Evolutionary conservation across 2,113 vertebrate genomes (phyloP).

Genomic region (Labrus mixtus): DNA sequence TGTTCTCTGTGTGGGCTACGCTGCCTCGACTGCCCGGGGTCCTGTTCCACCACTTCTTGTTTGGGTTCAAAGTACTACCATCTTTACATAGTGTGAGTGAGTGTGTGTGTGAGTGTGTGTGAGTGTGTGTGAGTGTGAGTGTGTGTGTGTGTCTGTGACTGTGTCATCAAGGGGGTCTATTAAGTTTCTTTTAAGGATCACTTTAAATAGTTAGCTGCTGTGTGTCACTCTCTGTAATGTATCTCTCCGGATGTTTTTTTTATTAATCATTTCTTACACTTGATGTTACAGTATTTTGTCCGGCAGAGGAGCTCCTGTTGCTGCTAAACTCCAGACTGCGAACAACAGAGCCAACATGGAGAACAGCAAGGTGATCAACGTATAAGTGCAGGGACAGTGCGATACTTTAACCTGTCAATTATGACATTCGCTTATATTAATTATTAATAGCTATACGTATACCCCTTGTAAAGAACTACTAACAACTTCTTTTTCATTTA

Average conservation of each 20-base stretch:
- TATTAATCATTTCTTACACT: background rate
- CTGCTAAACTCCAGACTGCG: background rate
- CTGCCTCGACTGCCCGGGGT: slow-evolving; percentile 47
- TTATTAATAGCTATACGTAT: too few relatives aligned
- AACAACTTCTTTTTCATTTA: too few relatives aligned
- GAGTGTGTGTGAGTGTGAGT: background rate
- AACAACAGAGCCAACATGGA: slow-evolving; percentile 72
- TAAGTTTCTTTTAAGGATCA: slow-evolving; percentile 53
- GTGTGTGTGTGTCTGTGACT: slow-evolving; percentile 11
- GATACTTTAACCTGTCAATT: too few relatives aligned
- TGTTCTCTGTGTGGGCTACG: slow-evolving; percentile 61
- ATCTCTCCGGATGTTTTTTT: slow-evolving; percentile 21
- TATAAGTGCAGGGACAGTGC: background rate
- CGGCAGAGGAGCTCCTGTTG: slow-evolving; percentile 24
- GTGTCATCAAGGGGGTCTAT: slow-evolving; percentile 29
- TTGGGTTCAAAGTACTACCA: slow-evolving; percentile 36
- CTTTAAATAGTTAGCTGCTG: slow-evolving; percentile 18
- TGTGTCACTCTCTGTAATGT: slow-evolving; percentile 46
- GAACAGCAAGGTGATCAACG: slow-evolving; percentile 78
- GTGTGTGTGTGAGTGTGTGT: slow-evolving; percentile 16
- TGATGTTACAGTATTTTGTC: background rate
- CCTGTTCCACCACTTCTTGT: slow-evolving; percentile 66
- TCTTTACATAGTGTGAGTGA: slow-evolving; percentile 20
- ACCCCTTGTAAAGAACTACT: too few relatives aligned
- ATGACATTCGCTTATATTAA: too few relatives aligned